Conservation (phyloP, 2,888 invertebrate species). For the Drosophila limbata region DNA sequence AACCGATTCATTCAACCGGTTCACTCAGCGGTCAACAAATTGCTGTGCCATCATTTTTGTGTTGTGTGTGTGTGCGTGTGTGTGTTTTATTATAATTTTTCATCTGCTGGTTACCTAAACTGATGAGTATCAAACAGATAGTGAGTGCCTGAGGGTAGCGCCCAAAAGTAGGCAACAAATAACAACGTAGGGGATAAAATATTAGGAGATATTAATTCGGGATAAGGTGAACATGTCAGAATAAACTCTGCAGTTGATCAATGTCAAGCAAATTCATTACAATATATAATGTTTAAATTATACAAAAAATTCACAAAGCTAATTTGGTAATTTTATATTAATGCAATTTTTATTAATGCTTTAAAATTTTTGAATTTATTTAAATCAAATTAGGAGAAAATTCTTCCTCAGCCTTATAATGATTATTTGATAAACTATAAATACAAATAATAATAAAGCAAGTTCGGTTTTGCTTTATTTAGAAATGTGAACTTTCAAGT, state of each 20-base stretch:
- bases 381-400: too few species aligned
- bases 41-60: conserved; percentile 26
- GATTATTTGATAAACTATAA: too few species aligned
- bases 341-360: too few species aligned
- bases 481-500: background rate
- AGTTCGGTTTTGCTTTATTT: background rate
- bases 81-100: conserved; percentile 37
- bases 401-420: too few species aligned
- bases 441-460: background rate
- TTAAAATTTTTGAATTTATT: too few species aligned
- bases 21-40: conserved; percentile 49
- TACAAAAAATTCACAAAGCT: background rate
- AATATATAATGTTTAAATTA: background rate
- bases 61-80: background rate
- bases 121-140: background rate
- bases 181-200: background rate
- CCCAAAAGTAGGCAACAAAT: conserved; percentile 16
- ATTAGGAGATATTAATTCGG: background rate
- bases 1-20: conserved; percentile 44
- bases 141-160: background rate
- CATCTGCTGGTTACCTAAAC: conserved; percentile 10
- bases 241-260: background rate
- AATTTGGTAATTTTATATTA: too few species aligned
- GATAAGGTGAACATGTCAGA: background rate
- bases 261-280: background rate